Conservation (phyloP, 2,888 invertebrate species). For the Lycocerus yunnanus region DNA sequence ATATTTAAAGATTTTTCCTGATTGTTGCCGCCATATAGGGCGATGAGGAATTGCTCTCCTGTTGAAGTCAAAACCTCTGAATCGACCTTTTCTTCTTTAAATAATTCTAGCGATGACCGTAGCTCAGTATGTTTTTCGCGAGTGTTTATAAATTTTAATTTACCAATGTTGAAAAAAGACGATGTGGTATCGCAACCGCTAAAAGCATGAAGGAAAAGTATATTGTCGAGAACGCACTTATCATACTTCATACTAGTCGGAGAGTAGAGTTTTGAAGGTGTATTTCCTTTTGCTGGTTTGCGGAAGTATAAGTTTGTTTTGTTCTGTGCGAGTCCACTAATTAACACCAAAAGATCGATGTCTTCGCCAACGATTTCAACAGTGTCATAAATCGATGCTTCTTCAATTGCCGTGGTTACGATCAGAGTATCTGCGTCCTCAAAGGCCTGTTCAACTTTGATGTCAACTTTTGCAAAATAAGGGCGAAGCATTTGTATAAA, state of each 20-base stretch:
- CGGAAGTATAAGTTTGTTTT: neutral
- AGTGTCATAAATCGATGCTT: conserved; percentile 6
- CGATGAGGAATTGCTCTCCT: no score
- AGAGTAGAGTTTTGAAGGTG: neutral
- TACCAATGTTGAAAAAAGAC: conserved; percentile 6
- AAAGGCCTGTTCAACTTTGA: no score
- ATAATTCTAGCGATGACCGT: neutral
- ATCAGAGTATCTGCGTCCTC: no score
- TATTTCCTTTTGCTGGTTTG: conserved; percentile 5
- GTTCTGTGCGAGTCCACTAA: neutral
- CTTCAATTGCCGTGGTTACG: conserved; percentile 28
- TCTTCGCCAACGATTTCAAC: no score
- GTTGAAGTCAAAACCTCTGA: neutral
- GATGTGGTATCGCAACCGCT: conserved; percentile 14
- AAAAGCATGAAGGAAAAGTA: conserved; percentile 7
- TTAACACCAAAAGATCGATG: neutral
- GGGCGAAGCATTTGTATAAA: no score
- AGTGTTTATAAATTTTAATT: conserved; percentile 5
- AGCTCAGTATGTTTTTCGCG: neutral
- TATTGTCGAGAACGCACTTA: neutral
- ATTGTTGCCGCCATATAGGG: neutral
- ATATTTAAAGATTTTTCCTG: neutral
- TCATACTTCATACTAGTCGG: neutral
- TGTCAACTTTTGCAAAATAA: no score
- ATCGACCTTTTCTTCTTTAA: neutral